Evolutionary conservation across 2,113 vertebrate genomes (phyloP).

Genomic region (Muntiacus reevesi): DNA sequence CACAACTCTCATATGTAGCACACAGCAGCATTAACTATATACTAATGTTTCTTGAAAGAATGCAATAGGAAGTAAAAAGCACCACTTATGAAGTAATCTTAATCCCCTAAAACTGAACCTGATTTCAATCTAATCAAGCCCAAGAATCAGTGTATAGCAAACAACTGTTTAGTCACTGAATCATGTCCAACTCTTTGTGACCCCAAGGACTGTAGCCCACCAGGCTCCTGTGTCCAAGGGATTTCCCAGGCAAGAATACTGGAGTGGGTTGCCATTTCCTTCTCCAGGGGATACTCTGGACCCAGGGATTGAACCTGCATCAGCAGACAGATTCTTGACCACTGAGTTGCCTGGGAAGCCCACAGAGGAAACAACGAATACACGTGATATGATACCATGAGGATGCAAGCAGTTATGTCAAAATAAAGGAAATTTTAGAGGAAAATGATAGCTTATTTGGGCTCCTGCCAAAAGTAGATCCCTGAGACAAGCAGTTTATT

Average conservation of each 20-base stretch:
- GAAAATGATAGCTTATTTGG: not conserved
- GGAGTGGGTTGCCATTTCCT: not conserved
- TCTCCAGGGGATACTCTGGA: not conserved
- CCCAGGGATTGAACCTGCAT: not conserved
- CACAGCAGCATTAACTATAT: not conserved
- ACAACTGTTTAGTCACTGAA: not conserved
- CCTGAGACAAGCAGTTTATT: not conserved
- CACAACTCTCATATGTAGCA: not conserved
- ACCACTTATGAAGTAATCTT: not conserved
- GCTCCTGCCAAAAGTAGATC: not conserved
- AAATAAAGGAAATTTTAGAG: not conserved
- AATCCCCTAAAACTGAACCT: not conserved
- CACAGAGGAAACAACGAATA: not conserved
- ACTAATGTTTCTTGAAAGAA: not conserved
- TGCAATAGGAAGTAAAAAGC: constrained; percentile 10
- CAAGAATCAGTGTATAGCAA: not conserved
- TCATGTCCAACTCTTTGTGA: not conserved
- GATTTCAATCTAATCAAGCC: not conserved
- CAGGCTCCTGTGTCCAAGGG: not conserved
- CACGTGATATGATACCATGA: not conserved
- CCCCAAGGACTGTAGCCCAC: not conserved
- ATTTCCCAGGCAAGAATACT: not conserved
- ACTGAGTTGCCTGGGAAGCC: not conserved
- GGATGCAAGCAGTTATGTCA: not conserved
- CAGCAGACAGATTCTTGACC: not conserved